These are phyloP conservation scores for Rostratula benghalensis DNA, from an alignment of 2,113 vertebrate genomes.

Conservation along the genomic window DNA sequence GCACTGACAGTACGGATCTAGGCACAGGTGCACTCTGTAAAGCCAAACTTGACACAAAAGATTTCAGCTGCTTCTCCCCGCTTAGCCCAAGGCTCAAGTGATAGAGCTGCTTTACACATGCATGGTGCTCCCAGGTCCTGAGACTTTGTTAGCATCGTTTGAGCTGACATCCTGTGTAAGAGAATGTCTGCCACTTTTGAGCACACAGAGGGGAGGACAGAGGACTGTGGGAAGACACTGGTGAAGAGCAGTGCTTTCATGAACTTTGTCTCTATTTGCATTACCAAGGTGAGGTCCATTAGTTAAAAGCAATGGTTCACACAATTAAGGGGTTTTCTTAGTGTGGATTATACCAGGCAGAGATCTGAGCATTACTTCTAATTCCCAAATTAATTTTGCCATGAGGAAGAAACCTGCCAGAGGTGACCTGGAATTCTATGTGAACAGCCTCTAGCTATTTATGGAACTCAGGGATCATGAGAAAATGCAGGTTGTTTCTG, in stretches of 20 bases:
- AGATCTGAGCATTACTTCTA: background rate
- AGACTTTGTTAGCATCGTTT: background rate
- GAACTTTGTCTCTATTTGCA: background rate
- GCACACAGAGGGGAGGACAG: rapidly evolving
- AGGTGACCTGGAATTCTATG: background rate
- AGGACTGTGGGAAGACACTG: background rate
- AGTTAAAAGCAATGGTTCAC: background rate
- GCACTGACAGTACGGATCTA: rapidly evolving
- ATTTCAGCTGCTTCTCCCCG: background rate
- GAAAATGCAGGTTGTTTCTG: background rate
- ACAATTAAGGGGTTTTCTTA: background rate
- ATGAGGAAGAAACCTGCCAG: background rate
- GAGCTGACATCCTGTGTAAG: background rate
- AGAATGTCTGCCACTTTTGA: background rate
- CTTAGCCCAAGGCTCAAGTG: background rate
- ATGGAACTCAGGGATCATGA: rapidly evolving
- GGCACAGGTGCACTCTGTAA: background rate
- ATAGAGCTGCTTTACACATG: background rate
- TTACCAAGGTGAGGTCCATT: background rate
- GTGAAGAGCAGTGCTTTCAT: background rate
- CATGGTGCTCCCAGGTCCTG: background rate
- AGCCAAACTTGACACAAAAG: background rate
- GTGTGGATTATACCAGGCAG: background rate
- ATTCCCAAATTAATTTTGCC: background rate
- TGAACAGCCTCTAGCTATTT: background rate